Conservation (phyloP, 35 echinoderm and acorn worm species). For the Ophiothrix spiculata region DNA sequence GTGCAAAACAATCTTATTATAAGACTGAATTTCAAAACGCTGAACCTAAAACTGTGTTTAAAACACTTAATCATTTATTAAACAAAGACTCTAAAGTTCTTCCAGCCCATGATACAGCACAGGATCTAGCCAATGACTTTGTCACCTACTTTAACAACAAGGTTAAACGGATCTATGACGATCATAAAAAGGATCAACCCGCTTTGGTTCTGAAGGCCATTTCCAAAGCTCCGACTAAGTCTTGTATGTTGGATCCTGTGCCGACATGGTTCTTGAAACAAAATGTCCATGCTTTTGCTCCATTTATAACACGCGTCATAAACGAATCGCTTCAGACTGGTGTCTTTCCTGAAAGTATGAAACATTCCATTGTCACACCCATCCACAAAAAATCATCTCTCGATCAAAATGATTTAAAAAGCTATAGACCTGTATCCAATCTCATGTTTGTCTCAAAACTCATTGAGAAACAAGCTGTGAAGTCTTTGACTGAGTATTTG, state of each 20-base stretch:
- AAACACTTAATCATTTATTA: too few species aligned
- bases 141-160: too few species aligned
- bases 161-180: too few species aligned
- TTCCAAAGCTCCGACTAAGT: constrained; percentile 14
- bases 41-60: too few species aligned
- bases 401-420: constrained; percentile 21
- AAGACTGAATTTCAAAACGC: too few species aligned
- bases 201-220: too few species aligned
- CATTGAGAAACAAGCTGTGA: constrained; percentile 54
- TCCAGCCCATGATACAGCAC: too few species aligned
- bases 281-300: constrained; percentile 19
- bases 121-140: too few species aligned
- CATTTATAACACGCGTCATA: constrained; percentile 16
- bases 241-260: constrained; percentile 23
- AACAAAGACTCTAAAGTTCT: too few species aligned
- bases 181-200: too few species aligned
- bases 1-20: too few species aligned
- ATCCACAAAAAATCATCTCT: constrained; percentile 23
- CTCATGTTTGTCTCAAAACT: constrained; percentile 32
- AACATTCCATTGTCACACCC: background rate
- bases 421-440: constrained; percentile 35
- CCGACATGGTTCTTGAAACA: constrained; percentile 32
- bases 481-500: too few species aligned
- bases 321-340: constrained; percentile 10
- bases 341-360: background rate